phyloP scores from a whole-genome alignment of 1,140 invertebrate genomes.

The Lutraria rhynchaena region DNA sequence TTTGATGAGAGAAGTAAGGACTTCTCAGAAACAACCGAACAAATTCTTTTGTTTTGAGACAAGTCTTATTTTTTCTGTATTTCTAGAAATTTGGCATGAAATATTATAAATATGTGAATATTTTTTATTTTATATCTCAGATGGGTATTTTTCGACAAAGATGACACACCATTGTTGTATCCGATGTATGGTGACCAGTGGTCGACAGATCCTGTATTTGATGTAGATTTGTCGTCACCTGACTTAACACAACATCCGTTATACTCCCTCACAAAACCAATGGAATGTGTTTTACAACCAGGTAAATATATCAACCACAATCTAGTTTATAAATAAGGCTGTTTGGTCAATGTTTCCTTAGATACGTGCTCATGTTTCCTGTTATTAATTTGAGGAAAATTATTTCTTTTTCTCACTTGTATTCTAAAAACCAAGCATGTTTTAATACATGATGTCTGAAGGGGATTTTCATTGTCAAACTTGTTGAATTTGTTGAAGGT shows the following conservation, averaged over 20 bases:
- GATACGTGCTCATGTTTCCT: too few species aligned
- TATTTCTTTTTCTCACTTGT: too few species aligned
- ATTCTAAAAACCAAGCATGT: too few species aligned
- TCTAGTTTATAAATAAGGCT: too few species aligned
- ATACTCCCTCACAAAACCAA: conserved; percentile 65
- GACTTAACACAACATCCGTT: conserved; percentile 67
- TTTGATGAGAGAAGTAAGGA: too few species aligned
- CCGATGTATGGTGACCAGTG: conserved; percentile 67
- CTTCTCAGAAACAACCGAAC: too few species aligned
- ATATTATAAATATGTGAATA: neutral
- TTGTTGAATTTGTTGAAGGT: too few species aligned
- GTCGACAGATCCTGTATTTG: conserved; percentile 75
- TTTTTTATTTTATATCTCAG: conserved; percentile 58
- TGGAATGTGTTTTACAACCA: conserved; percentile 71
- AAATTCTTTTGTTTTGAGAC: neutral
- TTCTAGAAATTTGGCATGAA: neutral
- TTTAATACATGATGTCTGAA: too few species aligned
- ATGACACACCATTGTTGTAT: conserved; percentile 70
- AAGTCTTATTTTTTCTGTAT: neutral
- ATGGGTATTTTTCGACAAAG: conserved; percentile 74
- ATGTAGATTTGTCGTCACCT: conserved; percentile 58
- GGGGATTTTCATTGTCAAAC: too few species aligned
- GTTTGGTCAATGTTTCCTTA: too few species aligned
- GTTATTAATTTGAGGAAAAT: too few species aligned
- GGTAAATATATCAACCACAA: too few species aligned